A percentile compares a stretch with the other conserved stretches of the same genome.
Conservation (phyloP, 1,140 invertebrate species). For the Drosophila sp. region DNA sequence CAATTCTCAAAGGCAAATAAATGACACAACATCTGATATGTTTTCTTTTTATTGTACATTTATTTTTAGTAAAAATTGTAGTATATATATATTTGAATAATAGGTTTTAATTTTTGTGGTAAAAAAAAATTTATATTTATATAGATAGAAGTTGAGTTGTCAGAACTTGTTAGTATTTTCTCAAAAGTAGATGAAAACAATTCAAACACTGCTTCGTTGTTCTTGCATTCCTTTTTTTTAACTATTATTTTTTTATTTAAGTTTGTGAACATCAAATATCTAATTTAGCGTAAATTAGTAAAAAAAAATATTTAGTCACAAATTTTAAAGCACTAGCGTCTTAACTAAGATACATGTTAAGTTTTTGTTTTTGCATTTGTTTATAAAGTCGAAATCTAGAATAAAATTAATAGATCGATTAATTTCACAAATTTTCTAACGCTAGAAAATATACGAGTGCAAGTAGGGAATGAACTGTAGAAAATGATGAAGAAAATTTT, state of each 20-base stretch:
- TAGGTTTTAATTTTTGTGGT: constrained; percentile 71
- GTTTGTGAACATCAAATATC: constrained; percentile 28
- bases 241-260: constrained; percentile 22
- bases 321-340: constrained; percentile 61
- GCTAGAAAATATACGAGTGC: too few species aligned
- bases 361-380: neutral
- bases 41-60: constrained; percentile 63
- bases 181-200: constrained; percentile 35
- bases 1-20: neutral
- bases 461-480: neutral
- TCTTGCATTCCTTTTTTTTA: constrained; percentile 19
- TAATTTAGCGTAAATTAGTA: constrained; percentile 37
- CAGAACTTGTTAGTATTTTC: neutral
- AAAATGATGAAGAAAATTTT: neutral
- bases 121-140: constrained; percentile 51
- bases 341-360: constrained; percentile 41
- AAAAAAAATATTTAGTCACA: constrained; percentile 49
- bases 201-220: constrained; percentile 30
- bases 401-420: constrained; percentile 42
- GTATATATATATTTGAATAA: constrained; percentile 72
- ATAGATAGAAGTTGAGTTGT: neutral
- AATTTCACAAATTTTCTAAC: too few species aligned
- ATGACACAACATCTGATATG: neutral
- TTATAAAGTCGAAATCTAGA: constrained; percentile 51
- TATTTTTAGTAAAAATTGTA: constrained; percentile 79